Conservation (phyloP, 2,113 vertebrate genomes). For the Quiscalus mexicanus region DNA sequence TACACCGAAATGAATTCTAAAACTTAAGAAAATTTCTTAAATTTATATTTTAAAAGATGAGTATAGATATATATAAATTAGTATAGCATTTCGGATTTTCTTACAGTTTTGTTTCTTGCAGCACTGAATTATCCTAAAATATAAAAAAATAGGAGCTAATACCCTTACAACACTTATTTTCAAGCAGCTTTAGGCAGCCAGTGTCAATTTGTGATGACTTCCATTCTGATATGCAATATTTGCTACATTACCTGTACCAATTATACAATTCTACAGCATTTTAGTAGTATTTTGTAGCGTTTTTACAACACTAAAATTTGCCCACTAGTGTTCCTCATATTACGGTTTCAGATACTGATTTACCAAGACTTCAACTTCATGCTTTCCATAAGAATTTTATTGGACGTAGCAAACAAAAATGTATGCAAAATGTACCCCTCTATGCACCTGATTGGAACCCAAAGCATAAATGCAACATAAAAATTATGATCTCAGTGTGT, state of each 20-base stretch:
- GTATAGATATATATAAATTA: not conserved
- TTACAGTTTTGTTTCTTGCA: not conserved
- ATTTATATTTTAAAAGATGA: not conserved
- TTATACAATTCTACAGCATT: not conserved
- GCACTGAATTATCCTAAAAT: not conserved
- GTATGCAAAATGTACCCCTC: rapidly evolving
- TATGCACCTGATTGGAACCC: not conserved
- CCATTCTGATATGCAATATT: not conserved
- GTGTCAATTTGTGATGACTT: not conserved
- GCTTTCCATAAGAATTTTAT: not conserved
- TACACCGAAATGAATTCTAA: not conserved
- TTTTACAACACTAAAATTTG: not conserved
- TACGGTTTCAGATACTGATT: not conserved
- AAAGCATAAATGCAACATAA: not conserved
- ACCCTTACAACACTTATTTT: not conserved
- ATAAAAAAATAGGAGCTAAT: not conserved
- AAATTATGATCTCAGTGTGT: not conserved
- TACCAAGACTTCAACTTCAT: not conserved
- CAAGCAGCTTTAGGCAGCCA: not conserved
- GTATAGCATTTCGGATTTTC: not conserved
- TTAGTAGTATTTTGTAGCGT: not conserved
- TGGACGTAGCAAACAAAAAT: not conserved
- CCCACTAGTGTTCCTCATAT: not conserved
- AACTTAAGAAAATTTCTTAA: not conserved
- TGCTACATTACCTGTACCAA: not conserved